A percentile compares a stretch with the other conserved stretches of the same genome.
phyloP scores from a whole-genome alignment of 2,113 vertebrate genomes.

The Anhinga anhinga region DNA sequence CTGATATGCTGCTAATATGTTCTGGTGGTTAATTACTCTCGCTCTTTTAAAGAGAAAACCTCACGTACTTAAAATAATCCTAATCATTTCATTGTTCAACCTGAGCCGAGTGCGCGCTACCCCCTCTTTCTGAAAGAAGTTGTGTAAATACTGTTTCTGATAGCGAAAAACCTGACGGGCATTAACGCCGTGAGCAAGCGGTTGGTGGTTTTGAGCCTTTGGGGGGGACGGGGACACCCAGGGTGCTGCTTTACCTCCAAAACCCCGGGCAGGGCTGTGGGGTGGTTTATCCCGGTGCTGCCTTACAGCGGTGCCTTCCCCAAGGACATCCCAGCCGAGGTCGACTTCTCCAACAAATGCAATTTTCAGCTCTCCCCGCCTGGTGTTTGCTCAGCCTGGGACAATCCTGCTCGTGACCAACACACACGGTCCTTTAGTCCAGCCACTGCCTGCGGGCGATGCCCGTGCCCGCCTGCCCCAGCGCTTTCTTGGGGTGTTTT shows the following conservation, averaged over 20 bases:
- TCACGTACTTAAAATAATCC: neutral
- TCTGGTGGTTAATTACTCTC: neutral
- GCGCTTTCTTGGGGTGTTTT: neutral
- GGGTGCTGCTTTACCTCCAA: neutral
- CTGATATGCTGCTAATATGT: fast-evolving
- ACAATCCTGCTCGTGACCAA: neutral
- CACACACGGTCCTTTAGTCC: fast-evolving
- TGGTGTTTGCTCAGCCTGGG: neutral
- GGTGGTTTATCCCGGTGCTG: neutral
- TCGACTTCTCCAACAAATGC: fast-evolving
- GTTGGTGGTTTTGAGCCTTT: neutral
- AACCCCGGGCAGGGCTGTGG: neutral
- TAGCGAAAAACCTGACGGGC: neutral
- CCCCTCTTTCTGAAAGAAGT: neutral
- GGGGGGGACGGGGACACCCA: fast-evolving
- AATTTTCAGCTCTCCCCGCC: neutral
- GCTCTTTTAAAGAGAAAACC: neutral
- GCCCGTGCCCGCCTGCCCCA: neutral
- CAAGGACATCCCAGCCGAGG: neutral
- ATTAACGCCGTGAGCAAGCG: fast-evolving
- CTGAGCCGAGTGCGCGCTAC: neutral
- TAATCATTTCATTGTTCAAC: neutral
- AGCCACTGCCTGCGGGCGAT: fast-evolving
- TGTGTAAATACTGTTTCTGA: neutral
- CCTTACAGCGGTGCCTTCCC: neutral